Conservation (phyloP, 2,888 invertebrate genomes). For the Iphiclides podalirius region DNA sequence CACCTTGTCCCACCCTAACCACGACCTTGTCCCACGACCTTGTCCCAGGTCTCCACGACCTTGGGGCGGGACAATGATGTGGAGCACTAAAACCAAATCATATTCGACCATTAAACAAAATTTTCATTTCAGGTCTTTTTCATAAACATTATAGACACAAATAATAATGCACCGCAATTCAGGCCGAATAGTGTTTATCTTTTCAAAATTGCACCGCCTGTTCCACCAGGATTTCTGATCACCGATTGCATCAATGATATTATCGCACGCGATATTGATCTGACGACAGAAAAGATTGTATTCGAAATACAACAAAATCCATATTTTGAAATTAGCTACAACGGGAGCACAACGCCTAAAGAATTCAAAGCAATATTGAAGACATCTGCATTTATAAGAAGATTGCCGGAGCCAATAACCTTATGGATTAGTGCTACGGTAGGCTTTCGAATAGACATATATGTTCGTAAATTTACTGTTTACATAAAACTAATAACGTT, state of each 20-base stretch:
- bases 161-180: conserved; percentile 71
- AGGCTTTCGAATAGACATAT: conserved; percentile 32
- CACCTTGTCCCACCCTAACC: no score
- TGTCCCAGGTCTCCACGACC: no score
- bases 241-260: conserved; percentile 64
- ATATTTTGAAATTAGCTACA: conserved; percentile 57
- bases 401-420: conserved; percentile 49
- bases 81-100: no score
- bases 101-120: no score
- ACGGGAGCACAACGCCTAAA: conserved; percentile 45
- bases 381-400: conserved; percentile 56
- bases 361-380: conserved; percentile 54
- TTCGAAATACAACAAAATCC: conserved; percentile 57
- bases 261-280: conserved; percentile 72
- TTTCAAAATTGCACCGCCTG: conserved; percentile 68
- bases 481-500: background rate
- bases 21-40: no score
- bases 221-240: conserved; percentile 62
- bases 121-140: conserved; percentile 63
- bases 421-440: conserved; percentile 64
- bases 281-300: conserved; percentile 64
- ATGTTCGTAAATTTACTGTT: conserved; percentile 9
- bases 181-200: conserved; percentile 42
- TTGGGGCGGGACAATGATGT: no score
- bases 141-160: conserved; percentile 66